phyloP scores from a whole-genome alignment of 2,797 vertebrate genomes.

The Smutsia gigantea region DNA sequence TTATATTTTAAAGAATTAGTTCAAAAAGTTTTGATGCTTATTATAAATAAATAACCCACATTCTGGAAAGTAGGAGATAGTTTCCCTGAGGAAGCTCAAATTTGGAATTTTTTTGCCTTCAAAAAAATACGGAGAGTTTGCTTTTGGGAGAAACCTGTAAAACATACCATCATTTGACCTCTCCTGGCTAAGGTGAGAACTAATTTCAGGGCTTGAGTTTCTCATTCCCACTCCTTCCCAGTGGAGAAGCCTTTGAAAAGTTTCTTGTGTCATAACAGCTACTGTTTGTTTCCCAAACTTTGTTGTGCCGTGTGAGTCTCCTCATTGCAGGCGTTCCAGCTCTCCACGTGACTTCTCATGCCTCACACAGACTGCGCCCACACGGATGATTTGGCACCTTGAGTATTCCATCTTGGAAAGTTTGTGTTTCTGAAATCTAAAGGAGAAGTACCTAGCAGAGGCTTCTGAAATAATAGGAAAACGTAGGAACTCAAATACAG shows the following conservation, averaged over 20 bases:
- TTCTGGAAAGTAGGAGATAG: not conserved
- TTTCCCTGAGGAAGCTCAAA: not conserved
- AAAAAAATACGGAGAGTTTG: not conserved
- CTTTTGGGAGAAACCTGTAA: not conserved
- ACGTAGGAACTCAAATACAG: not conserved
- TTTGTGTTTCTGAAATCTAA: not conserved
- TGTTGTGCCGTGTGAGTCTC: not conserved
- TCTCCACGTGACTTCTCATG: accelerated
- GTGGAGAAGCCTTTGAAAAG: not conserved
- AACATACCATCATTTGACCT: accelerated
- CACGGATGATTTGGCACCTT: not conserved
- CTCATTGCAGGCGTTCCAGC: not conserved
- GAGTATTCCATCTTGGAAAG: not conserved
- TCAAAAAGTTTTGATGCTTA: not conserved
- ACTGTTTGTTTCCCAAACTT: not conserved
- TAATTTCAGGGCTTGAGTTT: not conserved
- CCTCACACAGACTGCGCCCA: not conserved
- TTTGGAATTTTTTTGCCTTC: not conserved
- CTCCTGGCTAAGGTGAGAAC: not conserved
- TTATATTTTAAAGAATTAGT: not conserved
- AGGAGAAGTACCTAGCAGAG: not conserved
- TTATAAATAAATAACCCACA: not conserved
- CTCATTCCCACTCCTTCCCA: not conserved
- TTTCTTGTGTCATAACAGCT: not conserved
- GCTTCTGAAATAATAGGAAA: not conserved